phyloP scores from a whole-genome alignment of 2,797 vertebrate species.

The Acrossocheilus fasciatus region DNA sequence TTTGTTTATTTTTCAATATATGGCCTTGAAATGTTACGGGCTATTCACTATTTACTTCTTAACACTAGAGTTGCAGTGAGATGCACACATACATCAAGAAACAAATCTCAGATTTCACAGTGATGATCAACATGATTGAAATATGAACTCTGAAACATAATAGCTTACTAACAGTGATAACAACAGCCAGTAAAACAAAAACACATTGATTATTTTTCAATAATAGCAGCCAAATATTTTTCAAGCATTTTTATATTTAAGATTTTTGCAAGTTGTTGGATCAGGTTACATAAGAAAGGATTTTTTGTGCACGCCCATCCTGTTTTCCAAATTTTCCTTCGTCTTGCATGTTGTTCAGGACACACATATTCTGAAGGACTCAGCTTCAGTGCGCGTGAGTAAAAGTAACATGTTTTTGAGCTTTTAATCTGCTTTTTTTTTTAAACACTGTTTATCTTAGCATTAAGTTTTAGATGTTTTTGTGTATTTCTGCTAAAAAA shows the following conservation, averaged over 20 bases:
- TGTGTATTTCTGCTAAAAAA: neutral
- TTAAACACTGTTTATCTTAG: neutral
- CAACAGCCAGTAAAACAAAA: neutral
- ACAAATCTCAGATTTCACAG: neutral
- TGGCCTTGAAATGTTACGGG: neutral
- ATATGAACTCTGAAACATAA: neutral
- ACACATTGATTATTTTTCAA: neutral
- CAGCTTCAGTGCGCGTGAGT: neutral
- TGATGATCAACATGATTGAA: neutral
- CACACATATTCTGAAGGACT: neutral
- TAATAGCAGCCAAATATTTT: neutral
- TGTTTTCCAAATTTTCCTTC: neutral
- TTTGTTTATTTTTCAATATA: neutral
- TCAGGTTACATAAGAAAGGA: neutral
- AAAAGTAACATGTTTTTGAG: neutral
- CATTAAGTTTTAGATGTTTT: neutral
- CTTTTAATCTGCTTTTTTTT: neutral
- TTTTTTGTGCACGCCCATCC: slow-evolving; percentile 1
- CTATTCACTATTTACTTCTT: neutral
- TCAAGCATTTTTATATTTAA: no score
- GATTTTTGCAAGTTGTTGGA: neutral
- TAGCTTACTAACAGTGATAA: neutral
- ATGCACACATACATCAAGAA: neutral
- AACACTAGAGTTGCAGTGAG: neutral
- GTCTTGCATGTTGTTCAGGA: neutral